Evolutionary conservation across 2,888 invertebrate genomes (phyloP).

Genomic region (Orthosia gracilis): DNA sequence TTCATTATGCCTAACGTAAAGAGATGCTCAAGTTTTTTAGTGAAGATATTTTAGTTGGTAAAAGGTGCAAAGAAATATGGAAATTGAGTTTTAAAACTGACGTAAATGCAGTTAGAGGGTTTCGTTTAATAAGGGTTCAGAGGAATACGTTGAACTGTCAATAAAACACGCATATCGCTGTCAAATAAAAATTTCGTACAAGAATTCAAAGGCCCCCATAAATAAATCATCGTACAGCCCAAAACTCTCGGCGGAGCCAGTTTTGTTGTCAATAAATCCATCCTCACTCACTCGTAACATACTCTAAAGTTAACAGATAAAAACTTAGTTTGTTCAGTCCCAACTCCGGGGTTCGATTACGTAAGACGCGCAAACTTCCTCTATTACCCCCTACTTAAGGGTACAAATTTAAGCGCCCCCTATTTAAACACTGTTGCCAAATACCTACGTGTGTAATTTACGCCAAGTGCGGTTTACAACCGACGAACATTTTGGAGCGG

Average conservation of each 20-base stretch:
- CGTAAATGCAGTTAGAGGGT: not conserved
- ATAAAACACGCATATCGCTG: slow-evolving; percentile 35
- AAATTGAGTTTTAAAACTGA: slow-evolving; percentile 2
- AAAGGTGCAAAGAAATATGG: slow-evolving; percentile 8
- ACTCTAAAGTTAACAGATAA: slow-evolving; percentile 84
- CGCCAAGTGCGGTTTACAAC: slow-evolving; percentile 82
- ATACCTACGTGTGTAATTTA: slow-evolving; percentile 85
- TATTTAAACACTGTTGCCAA: slow-evolving; percentile 84
- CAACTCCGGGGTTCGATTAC: slow-evolving; percentile 81
- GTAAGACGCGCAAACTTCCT: slow-evolving; percentile 82
- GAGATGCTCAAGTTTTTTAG: slow-evolving; percentile 52
- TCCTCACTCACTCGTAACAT: slow-evolving; percentile 77
- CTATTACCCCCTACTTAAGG: slow-evolving; percentile 83
- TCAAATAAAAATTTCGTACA: slow-evolving; percentile 43
- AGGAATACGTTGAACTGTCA: slow-evolving; percentile 5
- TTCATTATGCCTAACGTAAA: slow-evolving; percentile 55
- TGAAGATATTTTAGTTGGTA: slow-evolving; percentile 23
- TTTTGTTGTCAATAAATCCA: slow-evolving; percentile 81
- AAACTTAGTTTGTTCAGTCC: slow-evolving; percentile 82
- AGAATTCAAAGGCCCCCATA: slow-evolving; percentile 45
- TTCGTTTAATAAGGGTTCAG: not conserved
- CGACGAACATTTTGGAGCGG: slow-evolving; percentile 69
- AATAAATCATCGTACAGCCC: slow-evolving; percentile 60
- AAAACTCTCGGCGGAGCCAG: slow-evolving; percentile 63
- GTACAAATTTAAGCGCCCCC: slow-evolving; percentile 81